phyloP scores from a whole-genome alignment of 2,113 vertebrate species.

The Pterocles gutturalis region DNA sequence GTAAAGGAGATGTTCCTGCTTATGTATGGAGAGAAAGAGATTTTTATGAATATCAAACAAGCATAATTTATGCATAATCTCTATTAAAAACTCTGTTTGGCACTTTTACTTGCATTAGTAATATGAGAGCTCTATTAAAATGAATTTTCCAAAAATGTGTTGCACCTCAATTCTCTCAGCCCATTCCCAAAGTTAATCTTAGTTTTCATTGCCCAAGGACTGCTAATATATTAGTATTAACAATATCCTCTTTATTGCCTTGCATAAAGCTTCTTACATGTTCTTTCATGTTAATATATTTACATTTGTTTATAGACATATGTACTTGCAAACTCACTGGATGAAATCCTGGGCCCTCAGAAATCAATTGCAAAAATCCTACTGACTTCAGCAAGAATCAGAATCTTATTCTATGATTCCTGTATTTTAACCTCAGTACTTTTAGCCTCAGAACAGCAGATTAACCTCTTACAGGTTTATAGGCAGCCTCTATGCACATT shows the following conservation, averaged over 20 bases:
- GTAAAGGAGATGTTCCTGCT: neutral
- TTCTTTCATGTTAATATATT: constrained; percentile 21
- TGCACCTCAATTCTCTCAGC: constrained; percentile 33
- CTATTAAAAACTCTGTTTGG: constrained; percentile 48
- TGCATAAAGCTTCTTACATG: neutral
- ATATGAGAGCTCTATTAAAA: constrained; percentile 38
- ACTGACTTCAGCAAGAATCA: neutral
- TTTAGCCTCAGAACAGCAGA: neutral
- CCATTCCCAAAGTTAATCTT: constrained; percentile 37
- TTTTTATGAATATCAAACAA: constrained; percentile 48
- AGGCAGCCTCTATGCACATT: neutral
- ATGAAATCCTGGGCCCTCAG: neutral
- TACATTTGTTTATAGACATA: neutral
- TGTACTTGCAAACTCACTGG: neutral
- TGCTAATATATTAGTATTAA: constrained; percentile 41
- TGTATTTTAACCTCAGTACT: neutral
- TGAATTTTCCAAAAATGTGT: constrained; percentile 26
- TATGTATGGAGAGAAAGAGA: neutral
- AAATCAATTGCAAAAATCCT: neutral
- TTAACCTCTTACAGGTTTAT: neutral
- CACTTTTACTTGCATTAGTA: constrained; percentile 45
- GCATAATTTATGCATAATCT: constrained; percentile 51
- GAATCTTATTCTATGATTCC: neutral
- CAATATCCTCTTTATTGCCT: constrained; percentile 29
- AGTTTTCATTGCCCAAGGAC: constrained; percentile 38